Evolutionary conservation across 2,888 invertebrate genomes (phyloP), one percentile per base, ranked within the genome.

Genomic region (Pseudococcus longispinus): DNA sequence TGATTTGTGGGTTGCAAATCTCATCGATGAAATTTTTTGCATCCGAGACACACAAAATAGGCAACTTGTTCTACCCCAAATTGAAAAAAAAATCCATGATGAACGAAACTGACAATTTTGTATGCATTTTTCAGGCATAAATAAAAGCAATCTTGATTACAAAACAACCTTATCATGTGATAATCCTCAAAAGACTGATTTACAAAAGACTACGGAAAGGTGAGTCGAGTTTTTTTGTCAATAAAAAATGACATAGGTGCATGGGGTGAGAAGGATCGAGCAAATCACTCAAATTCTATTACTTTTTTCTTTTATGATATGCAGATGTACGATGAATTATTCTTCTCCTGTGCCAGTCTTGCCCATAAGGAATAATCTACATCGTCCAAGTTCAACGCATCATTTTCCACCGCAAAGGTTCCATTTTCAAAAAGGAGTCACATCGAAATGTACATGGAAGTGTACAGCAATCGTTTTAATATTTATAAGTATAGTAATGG

Each of bases 391-490:
- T 90, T 93, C 95, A 89, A 94, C 94, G 90, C 95, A 95, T 91
- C 95, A 95, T 90, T 94, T 95, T 89, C 93, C 93, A 74, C 92
- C 93, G 32, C 95, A 95, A 89, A 93, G 96, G 90, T 96, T 96
- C 92, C 96, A 96, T 91, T 96, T 96, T 91, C 94, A 95, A 91
- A 96, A 96, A 93, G 96, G 95, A 89, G 92, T 96, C 90, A 94
- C 95, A 87, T 95, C 96, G 89, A 93, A 94, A 90, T 98, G 98
- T 92, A 96, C 96, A 88, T 97, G 97, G 96, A 96, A 96, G 91
- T 96, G 97, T 92, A 94, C 96, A 89, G 96, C 97, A 89, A 95
- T 98, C 90, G 94, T 95, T 89, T 95, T 96, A 91, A 95, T 97
- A 90, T 93, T 96, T 91, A 93, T 97, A 89, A 94, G 96, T 89